A percentile compares a stretch with the other conserved stretches of the same genome.
These are phyloP conservation scores for Drosophila athabasca DNA, from an alignment of 1,140 invertebrate genomes.

Conservation along the genomic window DNA sequence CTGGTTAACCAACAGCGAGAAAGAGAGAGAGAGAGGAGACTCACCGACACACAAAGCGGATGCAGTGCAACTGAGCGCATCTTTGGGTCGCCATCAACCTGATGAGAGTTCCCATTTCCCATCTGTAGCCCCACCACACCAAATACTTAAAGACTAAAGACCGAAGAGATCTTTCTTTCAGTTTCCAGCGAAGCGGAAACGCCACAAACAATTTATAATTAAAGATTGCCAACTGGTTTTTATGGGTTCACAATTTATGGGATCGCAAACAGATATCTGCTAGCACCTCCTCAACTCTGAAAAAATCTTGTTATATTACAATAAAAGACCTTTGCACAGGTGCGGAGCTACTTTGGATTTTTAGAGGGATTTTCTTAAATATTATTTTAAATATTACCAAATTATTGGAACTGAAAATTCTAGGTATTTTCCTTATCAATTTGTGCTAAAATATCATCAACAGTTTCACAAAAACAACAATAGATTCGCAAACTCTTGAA, in stretches of 20 bases:
- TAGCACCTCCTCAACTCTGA: slow-evolving; percentile 28
- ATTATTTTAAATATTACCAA: slow-evolving; percentile 17
- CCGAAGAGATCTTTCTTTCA: slow-evolving; percentile 38
- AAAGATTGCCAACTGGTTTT: slow-evolving; percentile 60
- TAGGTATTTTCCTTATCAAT: slow-evolving; percentile 20
- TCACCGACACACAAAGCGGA: slow-evolving; percentile 57
- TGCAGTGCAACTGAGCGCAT: slow-evolving; percentile 77
- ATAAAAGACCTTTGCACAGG: slow-evolving; percentile 6
- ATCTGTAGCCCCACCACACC: slow-evolving; percentile 17
- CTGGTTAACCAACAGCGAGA: slow-evolving; percentile 72
- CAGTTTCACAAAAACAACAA: too few species aligned
- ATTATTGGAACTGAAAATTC: slow-evolving; percentile 18
- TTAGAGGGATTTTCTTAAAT: slow-evolving; percentile 2
- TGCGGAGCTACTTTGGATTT: neutral
- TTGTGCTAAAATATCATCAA: neutral
- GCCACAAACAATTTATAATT: slow-evolving; percentile 58
- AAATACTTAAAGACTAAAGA: neutral
- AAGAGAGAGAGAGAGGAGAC: slow-evolving; percentile 26
- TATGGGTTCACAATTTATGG: slow-evolving; percentile 43
- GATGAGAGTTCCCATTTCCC: slow-evolving; percentile 21
- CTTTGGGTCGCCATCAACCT: slow-evolving; percentile 55
- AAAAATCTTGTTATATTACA: slow-evolving; percentile 30
- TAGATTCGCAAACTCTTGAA: too few species aligned
- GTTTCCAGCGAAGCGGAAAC: slow-evolving; percentile 50
- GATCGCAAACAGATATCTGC: slow-evolving; percentile 52